These are phyloP conservation scores for Lophura nycthemera DNA, from an alignment of 2,113 vertebrate genomes.

Conservation along the genomic window DNA sequence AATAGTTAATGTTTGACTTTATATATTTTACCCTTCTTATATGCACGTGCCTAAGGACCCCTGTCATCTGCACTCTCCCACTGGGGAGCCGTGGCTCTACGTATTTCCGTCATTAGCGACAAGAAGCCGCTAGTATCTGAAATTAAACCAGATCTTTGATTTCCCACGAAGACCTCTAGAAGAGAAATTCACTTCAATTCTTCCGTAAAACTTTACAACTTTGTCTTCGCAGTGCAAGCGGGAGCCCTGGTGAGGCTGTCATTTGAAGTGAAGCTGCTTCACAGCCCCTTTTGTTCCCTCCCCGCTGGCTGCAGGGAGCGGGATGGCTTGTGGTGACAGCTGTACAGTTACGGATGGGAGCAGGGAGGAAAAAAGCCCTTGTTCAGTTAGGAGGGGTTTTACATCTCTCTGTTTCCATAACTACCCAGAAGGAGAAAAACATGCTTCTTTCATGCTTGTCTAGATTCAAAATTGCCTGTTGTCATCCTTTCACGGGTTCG, in stretches of 20 bases:
- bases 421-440: conserved; percentile 72
- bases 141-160: conserved; percentile 53
- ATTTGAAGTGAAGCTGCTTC: conserved; percentile 57
- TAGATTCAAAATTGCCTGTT: conserved; percentile 71
- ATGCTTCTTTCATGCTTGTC: conserved; percentile 72
- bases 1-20: not conserved
- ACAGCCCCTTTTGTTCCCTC: conserved; percentile 61
- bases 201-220: conserved; percentile 50
- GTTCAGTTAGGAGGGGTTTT: conserved; percentile 60
- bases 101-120: conserved; percentile 25
- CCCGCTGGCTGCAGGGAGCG: conserved; percentile 45
- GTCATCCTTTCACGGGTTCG: conserved; percentile 63
- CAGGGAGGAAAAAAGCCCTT: conserved; percentile 62
- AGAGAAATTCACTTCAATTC: conserved; percentile 58
- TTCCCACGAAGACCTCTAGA: conserved; percentile 26
- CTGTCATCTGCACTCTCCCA: not conserved
- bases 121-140: not conserved
- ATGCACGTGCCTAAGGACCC: not conserved
- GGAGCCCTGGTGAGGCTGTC: conserved; percentile 66
- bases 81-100: not conserved
- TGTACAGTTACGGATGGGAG: conserved; percentile 63
- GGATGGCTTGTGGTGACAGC: conserved; percentile 68
- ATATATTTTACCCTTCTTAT: not conserved
- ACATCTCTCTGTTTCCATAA: conserved; percentile 72
- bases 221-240: conserved; percentile 31